Evolutionary conservation across 2,797 vertebrate species (phyloP), one percentile per base, ranked within the genome.

Genomic region (Remorina albescens): DNA sequence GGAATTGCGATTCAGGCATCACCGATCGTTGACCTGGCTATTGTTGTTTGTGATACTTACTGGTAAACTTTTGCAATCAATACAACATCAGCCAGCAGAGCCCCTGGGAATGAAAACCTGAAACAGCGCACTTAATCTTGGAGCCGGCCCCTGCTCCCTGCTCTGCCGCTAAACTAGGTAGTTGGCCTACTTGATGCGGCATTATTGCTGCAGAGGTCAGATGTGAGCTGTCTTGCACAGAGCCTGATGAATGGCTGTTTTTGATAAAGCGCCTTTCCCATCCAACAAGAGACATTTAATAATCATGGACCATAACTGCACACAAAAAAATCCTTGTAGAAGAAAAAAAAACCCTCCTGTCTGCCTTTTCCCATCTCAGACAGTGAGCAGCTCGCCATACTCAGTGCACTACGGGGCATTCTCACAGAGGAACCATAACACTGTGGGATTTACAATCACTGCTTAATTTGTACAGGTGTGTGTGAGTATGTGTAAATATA

Each of bases 11-110:
- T 93, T 96, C 97, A 95, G 94, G 96, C 96, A 93, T 96, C 95
- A 93, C 95, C 91, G 83, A 95, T 96, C 93, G 93, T 96, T 96
- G 96, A 96, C 97, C 97, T 95, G 96, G 96, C 96, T 96, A 95
- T 96, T 97, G 97, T 94, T 98, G 96, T 96, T 97, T 97, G 96
- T 96, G 97, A 95, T 96, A 95, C 97, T 98, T 96, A 96, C 96
- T 91, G 95, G 96, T 95, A 97, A 98, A 99, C 96, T 97, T 97
- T 96, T 84, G 83, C 97, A 97, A 99, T 99, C 97, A 96, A 98
- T 99, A 97, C 95, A 93, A 91, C 97, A 94, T 95, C 96, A 99
- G 96, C 95, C 94, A 72, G 83, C 88, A 88, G 91, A 87, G 95
- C 98, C 97, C 97, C 94, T 92, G 98, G 98, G 97, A 99, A 94